Evolutionary conservation across 2,888 invertebrate species (phyloP).

Genomic region (Rugalucina vietnamica): DNA sequence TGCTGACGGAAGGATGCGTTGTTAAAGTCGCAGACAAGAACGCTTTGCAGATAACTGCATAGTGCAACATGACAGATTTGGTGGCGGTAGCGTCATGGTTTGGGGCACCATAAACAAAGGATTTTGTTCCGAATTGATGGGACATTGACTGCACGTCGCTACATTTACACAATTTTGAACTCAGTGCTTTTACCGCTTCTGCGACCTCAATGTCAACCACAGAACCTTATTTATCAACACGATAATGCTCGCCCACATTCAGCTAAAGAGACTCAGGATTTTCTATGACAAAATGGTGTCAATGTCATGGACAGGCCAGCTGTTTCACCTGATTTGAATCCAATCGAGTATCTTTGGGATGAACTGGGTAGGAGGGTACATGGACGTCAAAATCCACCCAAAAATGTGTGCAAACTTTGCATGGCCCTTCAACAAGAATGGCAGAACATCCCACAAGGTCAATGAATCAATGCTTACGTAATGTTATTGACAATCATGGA

Average conservation of each 20-base stretch:
- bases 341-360: neutral
- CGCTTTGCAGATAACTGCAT: constrained; percentile 23
- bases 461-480: too few species aligned
- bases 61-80: neutral
- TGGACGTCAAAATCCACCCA: neutral
- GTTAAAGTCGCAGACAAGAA: constrained; percentile 11
- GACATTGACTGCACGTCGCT: constrained; percentile 3
- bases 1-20: neutral
- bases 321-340: neutral
- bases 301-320: neutral
- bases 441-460: constrained; percentile 3
- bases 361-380: neutral
- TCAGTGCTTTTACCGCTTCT: constrained; percentile 5
- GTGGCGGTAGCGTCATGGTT: constrained; percentile 12
- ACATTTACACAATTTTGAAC: constrained; percentile 2
- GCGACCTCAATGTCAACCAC: neutral
- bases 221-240: constrained; percentile 23
- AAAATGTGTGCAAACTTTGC: neutral
- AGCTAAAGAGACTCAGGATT: neutral
- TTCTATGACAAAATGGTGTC: neutral
- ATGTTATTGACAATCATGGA: too few species aligned
- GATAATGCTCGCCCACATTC: constrained; percentile 10
- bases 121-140: constrained; percentile 8
- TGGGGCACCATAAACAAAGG: constrained; percentile 3
- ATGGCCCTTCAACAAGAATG: neutral